A percentile compares a stretch with the other conserved stretches of the same genome.
These are phyloP conservation scores for Petrocephalus sullivani DNA, from an alignment of 2,797 vertebrate species.

Conservation along the genomic window DNA sequence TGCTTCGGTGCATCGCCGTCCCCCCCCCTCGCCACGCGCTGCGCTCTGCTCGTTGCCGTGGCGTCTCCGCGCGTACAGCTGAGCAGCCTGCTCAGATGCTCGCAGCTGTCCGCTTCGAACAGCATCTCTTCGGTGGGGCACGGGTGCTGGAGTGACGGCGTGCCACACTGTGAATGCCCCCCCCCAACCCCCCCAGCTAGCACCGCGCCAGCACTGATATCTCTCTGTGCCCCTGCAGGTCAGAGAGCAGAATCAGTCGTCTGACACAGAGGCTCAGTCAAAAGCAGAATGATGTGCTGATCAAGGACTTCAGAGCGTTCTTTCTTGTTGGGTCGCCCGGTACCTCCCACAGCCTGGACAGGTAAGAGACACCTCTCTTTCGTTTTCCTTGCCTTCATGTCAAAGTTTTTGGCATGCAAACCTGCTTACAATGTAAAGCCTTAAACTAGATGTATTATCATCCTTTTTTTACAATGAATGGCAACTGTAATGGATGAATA, in stretches of 20 bases:
- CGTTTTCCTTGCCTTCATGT: neutral
- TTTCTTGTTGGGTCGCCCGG: constrained; percentile 56
- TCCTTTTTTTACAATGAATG: neutral
- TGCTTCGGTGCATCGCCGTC: neutral
- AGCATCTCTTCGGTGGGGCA: neutral
- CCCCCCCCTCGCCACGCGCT: neutral
- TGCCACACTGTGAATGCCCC: neutral
- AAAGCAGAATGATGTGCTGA: constrained; percentile 68
- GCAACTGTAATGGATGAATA: neutral
- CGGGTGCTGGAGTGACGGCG: neutral
- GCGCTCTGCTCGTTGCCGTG: neutral
- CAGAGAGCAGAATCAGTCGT: constrained; percentile 56
- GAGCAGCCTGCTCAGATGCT: constrained; percentile 44
- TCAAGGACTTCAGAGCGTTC: constrained; percentile 70
- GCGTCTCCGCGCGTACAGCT: constrained; percentile 5
- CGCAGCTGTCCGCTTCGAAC: constrained; percentile 15
- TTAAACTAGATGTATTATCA: neutral
- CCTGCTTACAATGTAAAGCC: neutral
- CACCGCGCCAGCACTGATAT: constrained; percentile 22
- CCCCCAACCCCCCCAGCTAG: neutral
- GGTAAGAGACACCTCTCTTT: constrained; percentile 62
- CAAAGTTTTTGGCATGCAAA: neutral
- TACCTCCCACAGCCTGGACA: constrained; percentile 67
- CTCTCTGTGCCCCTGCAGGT: constrained; percentile 45
- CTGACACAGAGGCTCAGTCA: constrained; percentile 75